Evolutionary conservation across 2,113 vertebrate species (phyloP).

Genomic region (Synchiropus splendidus): DNA sequence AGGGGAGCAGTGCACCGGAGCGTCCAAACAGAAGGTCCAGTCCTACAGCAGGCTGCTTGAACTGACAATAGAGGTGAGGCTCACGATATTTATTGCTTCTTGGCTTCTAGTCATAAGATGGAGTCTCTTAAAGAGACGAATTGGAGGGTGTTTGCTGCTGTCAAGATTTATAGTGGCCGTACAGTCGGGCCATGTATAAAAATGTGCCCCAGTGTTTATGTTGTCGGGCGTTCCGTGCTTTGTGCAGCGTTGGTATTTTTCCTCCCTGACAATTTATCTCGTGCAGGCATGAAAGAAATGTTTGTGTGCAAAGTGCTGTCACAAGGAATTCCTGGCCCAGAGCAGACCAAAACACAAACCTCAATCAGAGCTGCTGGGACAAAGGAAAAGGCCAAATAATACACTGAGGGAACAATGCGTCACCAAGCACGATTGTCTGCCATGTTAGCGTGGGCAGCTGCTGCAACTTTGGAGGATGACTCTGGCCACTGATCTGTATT

Average conservation of each 20-base stretch:
- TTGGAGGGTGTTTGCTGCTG: too few species aligned
- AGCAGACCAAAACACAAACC: slow-evolving; percentile 37
- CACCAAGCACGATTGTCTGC: slow-evolving; percentile 33
- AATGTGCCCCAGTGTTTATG: slow-evolving; percentile 35
- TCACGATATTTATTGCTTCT: slow-evolving; percentile 15
- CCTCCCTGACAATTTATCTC: slow-evolving; percentile 41
- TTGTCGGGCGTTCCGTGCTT: slow-evolving; percentile 30
- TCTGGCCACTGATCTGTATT: slow-evolving; percentile 10
- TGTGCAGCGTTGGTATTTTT: slow-evolving; percentile 11
- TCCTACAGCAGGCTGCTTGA: too few species aligned
- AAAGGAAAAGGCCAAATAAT: slow-evolving; percentile 36
- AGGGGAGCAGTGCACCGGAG: slow-evolving; percentile 1
- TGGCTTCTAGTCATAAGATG: slow-evolving; percentile 19
- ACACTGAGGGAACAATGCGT: slow-evolving; percentile 25
- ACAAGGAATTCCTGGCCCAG: slow-evolving; percentile 33
- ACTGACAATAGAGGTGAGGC: too few species aligned
- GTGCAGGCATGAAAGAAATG: slow-evolving; percentile 29
- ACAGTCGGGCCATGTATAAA: slow-evolving; percentile 37
- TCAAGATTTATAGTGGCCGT: slow-evolving; percentile 33
- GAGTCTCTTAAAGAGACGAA: slow-evolving; percentile 24
- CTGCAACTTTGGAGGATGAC: slow-evolving; percentile 5
- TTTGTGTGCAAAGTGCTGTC: slow-evolving; percentile 41
- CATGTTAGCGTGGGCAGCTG: slow-evolving; percentile 22
- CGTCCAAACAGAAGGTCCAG: too few species aligned
- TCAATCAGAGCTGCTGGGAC: slow-evolving; percentile 25